phyloP scores from a whole-genome alignment of 2,888 invertebrate species.

The Tenthredo distinguenda region DNA sequence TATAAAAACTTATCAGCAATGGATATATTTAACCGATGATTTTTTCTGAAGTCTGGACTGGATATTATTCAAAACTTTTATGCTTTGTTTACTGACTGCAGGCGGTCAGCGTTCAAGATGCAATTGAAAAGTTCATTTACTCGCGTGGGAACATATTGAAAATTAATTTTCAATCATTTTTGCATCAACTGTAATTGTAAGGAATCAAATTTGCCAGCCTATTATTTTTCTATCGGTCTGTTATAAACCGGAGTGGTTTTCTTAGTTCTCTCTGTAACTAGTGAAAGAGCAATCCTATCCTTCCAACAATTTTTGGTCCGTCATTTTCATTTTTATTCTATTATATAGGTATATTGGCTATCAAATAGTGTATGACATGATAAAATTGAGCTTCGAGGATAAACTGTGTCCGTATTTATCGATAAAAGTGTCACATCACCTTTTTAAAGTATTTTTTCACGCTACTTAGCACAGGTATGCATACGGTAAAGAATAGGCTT shows the following conservation, averaged over 20 bases:
- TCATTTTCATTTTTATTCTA: not conserved
- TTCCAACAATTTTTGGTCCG: not conserved
- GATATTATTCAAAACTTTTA: conserved; percentile 25
- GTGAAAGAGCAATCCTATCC: not conserved
- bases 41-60: conserved; percentile 8
- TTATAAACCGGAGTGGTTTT: not conserved
- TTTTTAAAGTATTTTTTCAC: not conserved
- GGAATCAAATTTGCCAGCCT: not conserved
- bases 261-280: not conserved
- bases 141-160: not conserved
- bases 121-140: not conserved
- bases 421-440: not conserved
- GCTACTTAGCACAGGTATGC: not conserved
- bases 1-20: conserved; percentile 18
- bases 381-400: not conserved
- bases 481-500: too few species aligned
- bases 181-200: not conserved
- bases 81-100: conserved; percentile 24
- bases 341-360: not conserved
- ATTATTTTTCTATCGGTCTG: not conserved
- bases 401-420: not conserved
- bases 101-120: not conserved
- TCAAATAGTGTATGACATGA: not conserved
- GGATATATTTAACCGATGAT: conserved; percentile 34
- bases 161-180: not conserved